phyloP scores from a whole-genome alignment of 2,888 invertebrate species.

The Nineta flava region DNA sequence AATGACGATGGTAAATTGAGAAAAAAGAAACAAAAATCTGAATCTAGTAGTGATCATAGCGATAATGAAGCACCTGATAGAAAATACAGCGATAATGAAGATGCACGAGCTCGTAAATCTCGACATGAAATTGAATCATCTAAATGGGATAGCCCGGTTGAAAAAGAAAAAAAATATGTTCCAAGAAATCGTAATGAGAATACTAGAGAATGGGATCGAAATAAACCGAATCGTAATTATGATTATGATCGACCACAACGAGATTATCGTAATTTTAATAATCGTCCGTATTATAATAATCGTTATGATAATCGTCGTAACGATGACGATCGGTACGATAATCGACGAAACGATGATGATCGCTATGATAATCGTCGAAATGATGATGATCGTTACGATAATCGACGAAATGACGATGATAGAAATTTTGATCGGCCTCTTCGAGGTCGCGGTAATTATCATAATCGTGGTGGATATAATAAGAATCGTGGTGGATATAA shows the following conservation, averaged over 20 bases:
- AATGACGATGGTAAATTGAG: not conserved
- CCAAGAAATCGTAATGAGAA: not conserved
- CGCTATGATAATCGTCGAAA: conserved; percentile 7
- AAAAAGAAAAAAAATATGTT: conserved; percentile 7
- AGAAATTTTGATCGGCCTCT: conserved; percentile 3
- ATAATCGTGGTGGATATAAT: not conserved
- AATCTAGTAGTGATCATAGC: not conserved
- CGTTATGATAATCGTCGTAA: conserved; percentile 6
- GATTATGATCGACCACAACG: not conserved
- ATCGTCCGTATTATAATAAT: not conserved
- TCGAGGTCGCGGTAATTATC: conserved; percentile 4
- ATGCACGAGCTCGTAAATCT: not conserved
- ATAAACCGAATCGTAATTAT: not conserved
- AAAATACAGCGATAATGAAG: not conserved
- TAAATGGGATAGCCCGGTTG: conserved; percentile 17
- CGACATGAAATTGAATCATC: conserved; percentile 8
- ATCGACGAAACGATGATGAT: not conserved
- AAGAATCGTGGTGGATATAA: conserved; percentile 2
- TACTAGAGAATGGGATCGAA: not conserved
- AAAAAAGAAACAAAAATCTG: not conserved
- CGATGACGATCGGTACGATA: not conserved
- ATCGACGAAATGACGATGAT: conserved; percentile 5
- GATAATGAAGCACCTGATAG: not conserved
- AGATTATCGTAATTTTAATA: not conserved
- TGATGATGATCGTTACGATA: conserved; percentile 3